Evolutionary conservation across 2,113 vertebrate genomes (phyloP), one percentile per base, ranked within the genome.

Genomic region (Neolamprologus longior): DNA sequence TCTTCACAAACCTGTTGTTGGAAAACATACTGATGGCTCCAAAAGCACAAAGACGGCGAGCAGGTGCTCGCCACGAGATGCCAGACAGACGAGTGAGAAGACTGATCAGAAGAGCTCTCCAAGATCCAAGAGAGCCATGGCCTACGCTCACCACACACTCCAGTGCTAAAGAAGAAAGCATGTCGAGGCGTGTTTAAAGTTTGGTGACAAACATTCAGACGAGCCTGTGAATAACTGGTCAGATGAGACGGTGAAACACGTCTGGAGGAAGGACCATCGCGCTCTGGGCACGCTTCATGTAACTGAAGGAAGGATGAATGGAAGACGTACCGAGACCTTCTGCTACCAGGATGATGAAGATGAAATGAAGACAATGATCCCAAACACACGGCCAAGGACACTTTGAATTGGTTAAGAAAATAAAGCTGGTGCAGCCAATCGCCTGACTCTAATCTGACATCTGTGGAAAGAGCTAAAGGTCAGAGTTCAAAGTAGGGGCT

Each of bases 391-490:
- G 58, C 58, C 28, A 19, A 10, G 0, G 15, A 61, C 0, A 33
- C 28, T 19, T 0, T 6, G 15, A 61, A 33, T 33, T 33, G 57
- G 57, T 61, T 61, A 61, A 61, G 57, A 61, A 0, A 61, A 61
- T 61, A 31, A 31, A 31, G 57, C 57, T 31, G 26, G 8, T 0
- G 2, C 14, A 61, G 28, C 57, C 57, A 61, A 33, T 61, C 57
- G 0, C 15, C 58, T 7, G 28, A 63, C 28, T 61, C 28, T 9
- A 15, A 28, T 9, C 4, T 0, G 0, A 28, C 13, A 17, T 61
- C 57, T 61, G 8, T 61, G 8, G 57, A 61, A 61, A 9, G 9
- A 61, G 14, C 55, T 58, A 58, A 58, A 58, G 7, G 55, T 58
- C 55, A 8, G 55, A 58, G 55, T 61, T 61, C 57, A 61, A 19